Evolutionary conservation across 37 sponge, comb jelly and placozoan genomes (phyloP).

Genomic region (Diacarnus erythraeanus): DNA sequence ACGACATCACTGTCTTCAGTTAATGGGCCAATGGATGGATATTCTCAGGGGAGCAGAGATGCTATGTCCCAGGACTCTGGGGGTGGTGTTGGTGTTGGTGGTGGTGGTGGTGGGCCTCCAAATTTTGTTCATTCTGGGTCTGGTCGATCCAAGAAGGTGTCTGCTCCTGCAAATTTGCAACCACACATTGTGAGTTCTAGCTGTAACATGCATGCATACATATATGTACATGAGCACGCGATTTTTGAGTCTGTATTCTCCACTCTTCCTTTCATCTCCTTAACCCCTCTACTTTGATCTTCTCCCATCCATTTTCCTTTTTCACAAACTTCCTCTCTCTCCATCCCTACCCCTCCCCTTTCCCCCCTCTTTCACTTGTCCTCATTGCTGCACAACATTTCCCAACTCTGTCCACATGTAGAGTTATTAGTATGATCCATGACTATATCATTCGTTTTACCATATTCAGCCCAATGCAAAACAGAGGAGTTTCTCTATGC

Average conservation of each 20-base stretch:
- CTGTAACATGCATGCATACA: not conserved
- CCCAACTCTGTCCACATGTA: too few relatives aligned
- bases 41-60: not conserved
- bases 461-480: too few relatives aligned
- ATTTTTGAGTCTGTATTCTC: too few relatives aligned
- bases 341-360: not conserved
- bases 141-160: conserved; percentile 50
- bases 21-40: conserved; percentile 2
- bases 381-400: not conserved
- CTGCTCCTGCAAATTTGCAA: conserved; percentile 52
- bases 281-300: not conserved
- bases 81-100: not conserved
- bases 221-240: not conserved
- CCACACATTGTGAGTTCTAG: conserved; percentile 18
- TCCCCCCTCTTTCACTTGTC: not conserved
- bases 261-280: conserved; percentile 5
- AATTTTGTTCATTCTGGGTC: not conserved
- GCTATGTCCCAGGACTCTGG: not conserved
- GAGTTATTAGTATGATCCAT: too few relatives aligned
- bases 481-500: conserved; percentile 68
- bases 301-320: too few relatives aligned
- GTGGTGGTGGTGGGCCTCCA: not conserved
- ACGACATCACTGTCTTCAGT: not conserved
- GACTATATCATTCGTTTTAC: not conserved
- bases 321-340: not conserved